phyloP scores from a whole-genome alignment of 2,888 invertebrate genomes.

The Caenorhabditis angaria region DNA sequence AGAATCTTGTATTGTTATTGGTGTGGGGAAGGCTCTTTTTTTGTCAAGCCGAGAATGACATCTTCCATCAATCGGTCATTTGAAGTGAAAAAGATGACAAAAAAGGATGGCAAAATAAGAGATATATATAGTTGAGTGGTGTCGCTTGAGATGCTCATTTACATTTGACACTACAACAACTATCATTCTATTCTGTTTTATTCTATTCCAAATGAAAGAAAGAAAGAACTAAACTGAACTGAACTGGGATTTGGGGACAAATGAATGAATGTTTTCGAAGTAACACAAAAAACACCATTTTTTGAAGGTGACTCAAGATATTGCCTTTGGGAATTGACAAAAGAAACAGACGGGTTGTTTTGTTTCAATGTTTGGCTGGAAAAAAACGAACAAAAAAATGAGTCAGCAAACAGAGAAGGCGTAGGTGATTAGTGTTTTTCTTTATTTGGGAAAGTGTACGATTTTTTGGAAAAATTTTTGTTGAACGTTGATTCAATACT shows the following conservation, averaged over 20 bases:
- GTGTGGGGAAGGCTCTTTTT: too few relatives aligned
- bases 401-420: too few relatives aligned
- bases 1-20: not conserved
- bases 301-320: not conserved
- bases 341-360: too few relatives aligned
- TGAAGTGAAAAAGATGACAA: slow-evolving; percentile 1
- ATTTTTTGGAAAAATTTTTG: too few relatives aligned
- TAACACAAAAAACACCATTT: not conserved
- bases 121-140: not conserved
- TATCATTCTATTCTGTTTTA: too few relatives aligned
- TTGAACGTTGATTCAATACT: too few relatives aligned
- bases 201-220: not conserved
- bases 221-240: not conserved
- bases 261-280: not conserved
- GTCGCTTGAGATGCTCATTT: not conserved
- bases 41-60: slow-evolving; percentile 2
- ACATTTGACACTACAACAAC: slow-evolving; percentile 1
- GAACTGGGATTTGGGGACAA: not conserved
- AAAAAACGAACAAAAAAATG: too few relatives aligned
- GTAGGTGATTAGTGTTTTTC: too few relatives aligned
- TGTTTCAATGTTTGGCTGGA: too few relatives aligned
- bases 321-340: too few relatives aligned
- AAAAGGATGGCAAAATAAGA: not conserved
- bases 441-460: too few relatives aligned
- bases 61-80: slow-evolving; percentile 4